A percentile compares a stretch with the other conserved stretches of the same genome.
These are phyloP conservation scores for Epinotia brunnichana DNA, from an alignment of 2,888 invertebrate species.

Conservation along the genomic window DNA sequence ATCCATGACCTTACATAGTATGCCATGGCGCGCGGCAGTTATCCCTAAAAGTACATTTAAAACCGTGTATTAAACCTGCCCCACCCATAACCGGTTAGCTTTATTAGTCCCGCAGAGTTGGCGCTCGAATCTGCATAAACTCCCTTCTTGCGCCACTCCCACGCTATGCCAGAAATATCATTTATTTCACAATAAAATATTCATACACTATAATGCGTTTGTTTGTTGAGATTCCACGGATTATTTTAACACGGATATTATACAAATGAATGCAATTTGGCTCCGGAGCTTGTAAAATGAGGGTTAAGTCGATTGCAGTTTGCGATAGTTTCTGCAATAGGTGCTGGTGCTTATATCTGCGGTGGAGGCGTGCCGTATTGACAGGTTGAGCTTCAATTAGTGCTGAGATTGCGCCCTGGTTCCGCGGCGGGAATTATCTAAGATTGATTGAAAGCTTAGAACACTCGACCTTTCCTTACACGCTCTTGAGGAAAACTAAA, in stretches of 20 bases:
- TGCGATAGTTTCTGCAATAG: too few species aligned
- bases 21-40: background rate
- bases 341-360: constrained; percentile 2
- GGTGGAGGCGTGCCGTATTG: constrained; percentile 10
- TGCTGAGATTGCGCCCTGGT: constrained; percentile 11
- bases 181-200: constrained; percentile 29
- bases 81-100: constrained; percentile 31
- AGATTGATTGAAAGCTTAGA: constrained; percentile 32
- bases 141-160: background rate
- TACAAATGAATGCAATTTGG: constrained; percentile 21
- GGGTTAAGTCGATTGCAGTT: constrained; percentile 1
- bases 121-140: constrained; percentile 16
- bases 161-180: constrained; percentile 19
- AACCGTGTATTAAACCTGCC: constrained; percentile 2
- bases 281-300: background rate
- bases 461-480: constrained; percentile 22
- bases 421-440: constrained; percentile 19
- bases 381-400: constrained; percentile 32
- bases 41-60: constrained; percentile 3
- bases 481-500: constrained; percentile 16
- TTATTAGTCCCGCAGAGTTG: constrained; percentile 11
- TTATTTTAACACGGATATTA: constrained; percentile 24
- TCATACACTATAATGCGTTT: constrained; percentile 11
- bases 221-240: background rate
- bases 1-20: background rate